Percentiles rank a stretch among this genome's conserved stretches.
Conservation (phyloP, 2,113 vertebrate species). For the Heteronetta atricapilla region DNA sequence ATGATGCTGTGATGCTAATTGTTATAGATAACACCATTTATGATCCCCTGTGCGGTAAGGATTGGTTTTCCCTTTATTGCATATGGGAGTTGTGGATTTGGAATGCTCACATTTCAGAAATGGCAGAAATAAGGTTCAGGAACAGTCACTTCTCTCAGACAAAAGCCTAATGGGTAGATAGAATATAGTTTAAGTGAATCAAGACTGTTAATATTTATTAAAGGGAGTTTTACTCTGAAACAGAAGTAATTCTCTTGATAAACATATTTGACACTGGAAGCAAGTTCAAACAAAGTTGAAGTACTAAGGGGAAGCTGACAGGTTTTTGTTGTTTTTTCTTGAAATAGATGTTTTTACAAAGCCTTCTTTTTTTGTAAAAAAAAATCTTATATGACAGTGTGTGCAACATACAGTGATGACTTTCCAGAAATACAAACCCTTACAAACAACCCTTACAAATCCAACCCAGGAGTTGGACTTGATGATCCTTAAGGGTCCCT, state of each 20-base stretch:
- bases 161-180: not conserved
- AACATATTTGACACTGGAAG: not conserved
- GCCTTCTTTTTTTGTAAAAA: not conserved
- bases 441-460: not conserved
- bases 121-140: not conserved
- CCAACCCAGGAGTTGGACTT: no score
- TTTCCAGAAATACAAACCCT: not conserved
- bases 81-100: not conserved
- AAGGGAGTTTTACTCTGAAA: not conserved
- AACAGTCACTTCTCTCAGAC: not conserved
- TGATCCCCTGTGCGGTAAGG: not conserved
- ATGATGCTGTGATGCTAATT: not conserved
- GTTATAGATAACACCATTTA: not conserved
- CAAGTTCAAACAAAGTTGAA: not conserved
- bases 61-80: not conserved
- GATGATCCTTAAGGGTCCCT: no score
- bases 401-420: not conserved
- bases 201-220: not conserved
- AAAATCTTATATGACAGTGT: not conserved
- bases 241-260: not conserved
- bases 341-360: not conserved
- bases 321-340: not conserved
- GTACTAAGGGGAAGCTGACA: not conserved
- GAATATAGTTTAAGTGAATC: not conserved
- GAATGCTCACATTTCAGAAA: not conserved